phyloP scores from a whole-genome alignment of 2,888 invertebrate species.

The Incurvaria masculella region DNA sequence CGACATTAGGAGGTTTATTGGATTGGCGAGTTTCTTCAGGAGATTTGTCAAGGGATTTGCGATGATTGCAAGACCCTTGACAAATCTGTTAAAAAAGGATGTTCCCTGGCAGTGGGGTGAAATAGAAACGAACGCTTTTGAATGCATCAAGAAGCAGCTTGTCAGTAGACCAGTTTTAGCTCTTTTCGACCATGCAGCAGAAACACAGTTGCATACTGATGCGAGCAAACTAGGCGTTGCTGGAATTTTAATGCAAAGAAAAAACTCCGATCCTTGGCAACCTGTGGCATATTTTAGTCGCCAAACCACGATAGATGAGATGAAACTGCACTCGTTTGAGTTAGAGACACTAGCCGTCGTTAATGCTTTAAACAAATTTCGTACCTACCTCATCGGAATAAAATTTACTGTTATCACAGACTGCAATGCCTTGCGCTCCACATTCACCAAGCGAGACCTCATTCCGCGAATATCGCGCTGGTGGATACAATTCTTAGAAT shows the following conservation, averaged over 20 bases:
- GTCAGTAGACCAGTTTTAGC: slow-evolving; percentile 16
- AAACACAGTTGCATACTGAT: slow-evolving; percentile 24
- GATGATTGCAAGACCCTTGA: slow-evolving; percentile 14
- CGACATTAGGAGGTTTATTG: slow-evolving; percentile 15
- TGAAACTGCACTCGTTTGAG: slow-evolving; percentile 24
- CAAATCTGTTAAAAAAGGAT: slow-evolving; percentile 16
- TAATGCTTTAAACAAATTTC: slow-evolving; percentile 21
- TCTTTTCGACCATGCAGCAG: slow-evolving; percentile 16
- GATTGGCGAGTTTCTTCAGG: slow-evolving; percentile 17
- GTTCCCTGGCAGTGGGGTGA: slow-evolving; percentile 14
- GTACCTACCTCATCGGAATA: slow-evolving; percentile 20
- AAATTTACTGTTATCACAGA: no score
- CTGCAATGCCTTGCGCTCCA: no score
- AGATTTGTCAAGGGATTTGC: slow-evolving; percentile 17
- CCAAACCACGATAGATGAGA: slow-evolving; percentile 21
- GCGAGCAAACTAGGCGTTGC: slow-evolving; percentile 22
- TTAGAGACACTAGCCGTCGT: slow-evolving; percentile 26
- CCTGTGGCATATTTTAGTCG: slow-evolving; percentile 23
- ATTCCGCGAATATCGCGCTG: no score
- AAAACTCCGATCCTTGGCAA: slow-evolving; percentile 5
- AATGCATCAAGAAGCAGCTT: slow-evolving; percentile 15
- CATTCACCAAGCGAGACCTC: no score
- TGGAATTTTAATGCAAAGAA: slow-evolving; percentile 21
- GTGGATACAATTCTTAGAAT: no score
- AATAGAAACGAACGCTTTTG: slow-evolving; percentile 15